phyloP scores from a whole-genome alignment of 2,888 invertebrate species.

The Xanthia togata region DNA sequence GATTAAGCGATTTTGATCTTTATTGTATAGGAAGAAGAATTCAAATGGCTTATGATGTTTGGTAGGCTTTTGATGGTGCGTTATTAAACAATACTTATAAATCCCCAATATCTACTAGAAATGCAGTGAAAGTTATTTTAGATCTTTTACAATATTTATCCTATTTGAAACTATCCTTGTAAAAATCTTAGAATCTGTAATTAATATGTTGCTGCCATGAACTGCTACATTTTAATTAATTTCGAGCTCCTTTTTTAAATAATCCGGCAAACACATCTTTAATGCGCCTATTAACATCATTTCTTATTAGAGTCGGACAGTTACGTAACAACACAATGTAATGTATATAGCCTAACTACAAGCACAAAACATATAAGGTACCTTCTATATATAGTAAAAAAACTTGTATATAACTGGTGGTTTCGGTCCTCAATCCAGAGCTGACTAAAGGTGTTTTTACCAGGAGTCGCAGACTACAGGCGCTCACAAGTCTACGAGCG shows the following conservation, averaged over 20 bases:
- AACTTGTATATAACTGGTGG: neutral
- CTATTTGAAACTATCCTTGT: slow-evolving; percentile 1
- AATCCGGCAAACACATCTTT: neutral
- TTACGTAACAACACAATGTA: slow-evolving; percentile 13
- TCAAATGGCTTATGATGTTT: slow-evolving; percentile 2
- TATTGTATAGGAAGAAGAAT: neutral
- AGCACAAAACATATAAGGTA: slow-evolving; percentile 4
- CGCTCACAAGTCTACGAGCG: slow-evolving; percentile 84
- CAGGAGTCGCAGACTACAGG: slow-evolving; percentile 66
- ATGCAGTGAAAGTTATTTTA: neutral
- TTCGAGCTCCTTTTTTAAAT: neutral
- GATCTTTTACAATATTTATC: neutral
- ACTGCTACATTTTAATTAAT: neutral
- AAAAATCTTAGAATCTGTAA: slow-evolving; percentile 1
- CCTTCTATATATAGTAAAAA: neutral
- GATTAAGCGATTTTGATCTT: slow-evolving; percentile 28
- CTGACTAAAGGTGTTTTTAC: slow-evolving; percentile 5
- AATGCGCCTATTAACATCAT: slow-evolving; percentile 33
- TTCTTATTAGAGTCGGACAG: slow-evolving; percentile 6
- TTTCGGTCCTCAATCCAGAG: neutral
- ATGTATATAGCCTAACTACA: slow-evolving; percentile 21
- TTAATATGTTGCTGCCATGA: slow-evolving; percentile 10
- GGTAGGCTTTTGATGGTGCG: neutral
- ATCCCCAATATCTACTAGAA: neutral
- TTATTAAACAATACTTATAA: slow-evolving; percentile 4